phyloP scores from a whole-genome alignment of 1,140 invertebrate genomes.

The Andricus grossulariae region DNA sequence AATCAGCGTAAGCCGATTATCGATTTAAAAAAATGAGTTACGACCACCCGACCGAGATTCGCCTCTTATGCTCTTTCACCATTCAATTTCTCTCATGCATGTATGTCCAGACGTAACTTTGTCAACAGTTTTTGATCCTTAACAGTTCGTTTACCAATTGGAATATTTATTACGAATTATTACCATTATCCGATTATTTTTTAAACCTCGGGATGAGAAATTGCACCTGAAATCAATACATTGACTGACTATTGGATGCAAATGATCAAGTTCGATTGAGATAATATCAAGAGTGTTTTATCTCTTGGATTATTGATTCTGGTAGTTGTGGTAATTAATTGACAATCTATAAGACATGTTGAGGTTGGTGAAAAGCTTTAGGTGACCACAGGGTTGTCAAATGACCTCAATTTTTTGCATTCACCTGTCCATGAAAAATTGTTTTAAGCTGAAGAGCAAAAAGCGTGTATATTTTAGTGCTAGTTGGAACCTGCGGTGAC shows the following conservation, averaged over 20 bases:
- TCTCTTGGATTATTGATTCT: not conserved
- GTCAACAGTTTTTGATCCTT: not conserved
- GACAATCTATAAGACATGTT: not conserved
- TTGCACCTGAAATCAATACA: not conserved
- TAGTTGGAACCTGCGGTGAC: too few relatives aligned
- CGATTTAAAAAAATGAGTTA: constrained; percentile 27
- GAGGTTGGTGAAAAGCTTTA: not conserved
- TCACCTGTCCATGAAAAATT: not conserved
- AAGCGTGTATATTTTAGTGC: not conserved
- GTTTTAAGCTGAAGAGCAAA: not conserved
- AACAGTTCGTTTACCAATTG: constrained; percentile 4
- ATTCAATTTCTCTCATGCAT: constrained; percentile 5
- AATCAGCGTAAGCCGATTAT: constrained; percentile 29
- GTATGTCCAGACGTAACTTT: not conserved
- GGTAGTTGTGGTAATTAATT: not conserved
- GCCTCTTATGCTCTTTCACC: not conserved
- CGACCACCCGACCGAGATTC: not conserved
- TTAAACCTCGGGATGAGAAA: not conserved
- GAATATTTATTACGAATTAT: not conserved
- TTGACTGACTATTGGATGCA: not conserved
- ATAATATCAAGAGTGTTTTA: not conserved
- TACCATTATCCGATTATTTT: not conserved
- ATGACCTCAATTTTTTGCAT: not conserved
- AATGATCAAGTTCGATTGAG: not conserved
- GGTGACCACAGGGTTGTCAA: not conserved